phyloP scores from a whole-genome alignment of 23 tunicate genomes.

The Ascidia mentula region DNA sequence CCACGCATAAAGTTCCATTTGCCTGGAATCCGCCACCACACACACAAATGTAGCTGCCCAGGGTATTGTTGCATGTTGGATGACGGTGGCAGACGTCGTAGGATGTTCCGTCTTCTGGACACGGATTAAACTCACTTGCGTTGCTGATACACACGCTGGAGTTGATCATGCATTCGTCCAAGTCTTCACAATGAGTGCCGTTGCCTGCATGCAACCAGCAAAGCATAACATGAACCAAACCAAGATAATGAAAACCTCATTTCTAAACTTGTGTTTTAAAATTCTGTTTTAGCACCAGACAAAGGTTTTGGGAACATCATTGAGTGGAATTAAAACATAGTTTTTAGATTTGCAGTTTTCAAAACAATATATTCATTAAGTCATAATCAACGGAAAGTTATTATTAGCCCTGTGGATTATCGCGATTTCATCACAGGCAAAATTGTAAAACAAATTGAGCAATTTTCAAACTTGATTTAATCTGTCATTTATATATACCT shows the following conservation, averaged over 20 bases:
- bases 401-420: too few species aligned
- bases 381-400: too few species aligned
- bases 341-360: neutral
- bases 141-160: neutral
- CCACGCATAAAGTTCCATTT: neutral
- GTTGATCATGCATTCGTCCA: neutral
- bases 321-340: neutral
- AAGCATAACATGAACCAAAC: too few species aligned
- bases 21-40: constrained; percentile 12
- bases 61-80: constrained; percentile 5
- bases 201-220: too few species aligned
- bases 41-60: constrained; percentile 20
- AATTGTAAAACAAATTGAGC: too few species aligned
- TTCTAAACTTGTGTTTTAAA: too few species aligned
- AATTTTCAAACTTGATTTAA: too few species aligned
- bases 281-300: neutral
- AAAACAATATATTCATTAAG: neutral
- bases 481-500: too few species aligned
- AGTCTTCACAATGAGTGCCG: neutral
- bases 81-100: neutral
- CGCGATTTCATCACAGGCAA: too few species aligned
- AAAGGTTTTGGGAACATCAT: neutral
- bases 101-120: neutral
- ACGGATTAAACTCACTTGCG: neutral
- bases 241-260: too few species aligned